Evolutionary conservation across 2,888 invertebrate genomes (phyloP).

Genomic region (Harpalus rufipes): DNA sequence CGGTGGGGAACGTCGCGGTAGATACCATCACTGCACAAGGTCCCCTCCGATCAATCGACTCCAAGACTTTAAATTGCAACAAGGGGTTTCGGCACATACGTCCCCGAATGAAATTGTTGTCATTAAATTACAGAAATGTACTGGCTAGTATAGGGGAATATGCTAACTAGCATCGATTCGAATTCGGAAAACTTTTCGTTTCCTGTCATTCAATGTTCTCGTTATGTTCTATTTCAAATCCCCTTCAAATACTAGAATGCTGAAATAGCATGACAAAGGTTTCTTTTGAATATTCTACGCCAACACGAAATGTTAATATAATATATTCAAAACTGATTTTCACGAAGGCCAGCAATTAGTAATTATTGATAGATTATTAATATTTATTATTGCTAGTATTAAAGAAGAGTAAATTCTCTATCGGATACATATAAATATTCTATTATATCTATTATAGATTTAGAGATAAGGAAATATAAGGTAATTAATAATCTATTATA

Average conservation of each 20-base stretch:
- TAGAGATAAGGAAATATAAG: too few species aligned
- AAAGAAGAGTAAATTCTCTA: too few species aligned
- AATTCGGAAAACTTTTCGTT: not conserved
- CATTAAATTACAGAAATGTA: not conserved
- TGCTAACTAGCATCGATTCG: conserved; percentile 1
- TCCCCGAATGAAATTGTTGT: conserved; percentile 5
- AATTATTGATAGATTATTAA: too few species aligned
- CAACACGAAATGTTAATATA: not conserved
- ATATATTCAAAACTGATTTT: not conserved
- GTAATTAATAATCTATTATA: too few species aligned
- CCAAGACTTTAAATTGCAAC: conserved; percentile 38
- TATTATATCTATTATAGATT: too few species aligned
- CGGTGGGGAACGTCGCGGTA: conserved; percentile 56
- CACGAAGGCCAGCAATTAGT: too few species aligned
- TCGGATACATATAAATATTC: too few species aligned
- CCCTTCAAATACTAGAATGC: not conserved
- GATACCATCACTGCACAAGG: conserved; percentile 27
- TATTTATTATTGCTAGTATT: too few species aligned
- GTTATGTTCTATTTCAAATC: not conserved
- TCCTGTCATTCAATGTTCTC: conserved; percentile 1
- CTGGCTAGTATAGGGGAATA: not conserved
- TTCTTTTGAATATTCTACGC: not conserved
- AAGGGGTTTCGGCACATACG: not conserved
- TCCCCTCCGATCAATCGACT: conserved; percentile 33
- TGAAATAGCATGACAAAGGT: not conserved